These are phyloP conservation scores for Molossus alvarezi DNA, from an alignment of 2,797 vertebrate species.

Conservation along the genomic window DNA sequence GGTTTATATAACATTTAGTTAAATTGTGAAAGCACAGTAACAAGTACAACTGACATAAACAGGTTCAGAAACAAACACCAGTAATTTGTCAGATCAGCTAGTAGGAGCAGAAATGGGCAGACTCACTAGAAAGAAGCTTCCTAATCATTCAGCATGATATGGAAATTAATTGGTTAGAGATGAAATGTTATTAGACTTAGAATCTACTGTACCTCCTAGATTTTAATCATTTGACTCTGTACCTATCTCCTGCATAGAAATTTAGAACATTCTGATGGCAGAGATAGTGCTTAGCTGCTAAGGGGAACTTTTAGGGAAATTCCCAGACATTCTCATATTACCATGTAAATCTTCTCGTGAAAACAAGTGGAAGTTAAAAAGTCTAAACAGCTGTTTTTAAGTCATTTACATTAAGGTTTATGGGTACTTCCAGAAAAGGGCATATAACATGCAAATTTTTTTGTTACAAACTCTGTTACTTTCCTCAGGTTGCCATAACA, in stretches of 20 bases:
- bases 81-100: background rate
- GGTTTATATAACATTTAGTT: slow-evolving; percentile 14
- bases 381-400: slow-evolving; percentile 36
- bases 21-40: slow-evolving; percentile 48
- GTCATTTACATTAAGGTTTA: background rate
- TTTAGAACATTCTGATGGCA: background rate
- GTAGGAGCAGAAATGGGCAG: background rate
- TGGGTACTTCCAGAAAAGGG: slow-evolving; percentile 55
- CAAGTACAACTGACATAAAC: slow-evolving; percentile 47
- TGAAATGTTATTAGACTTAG: background rate
- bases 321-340: background rate
- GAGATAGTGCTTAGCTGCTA: background rate
- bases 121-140: background rate
- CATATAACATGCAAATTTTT: background rate
- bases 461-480: slow-evolving; percentile 31
- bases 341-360: slow-evolving; percentile 46
- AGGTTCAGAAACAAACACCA: slow-evolving; percentile 59
- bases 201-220: background rate
- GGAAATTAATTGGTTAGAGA: slow-evolving; percentile 23
- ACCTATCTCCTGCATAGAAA: background rate
- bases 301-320: slow-evolving; percentile 43
- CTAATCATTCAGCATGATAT: background rate
- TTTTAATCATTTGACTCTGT: slow-evolving; percentile 57
- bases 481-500: slow-evolving; percentile 40
- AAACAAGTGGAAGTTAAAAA: slow-evolving; percentile 38